A percentile compares a stretch with the other conserved stretches of the same genome.
Conservation (phyloP, 2,113 vertebrate genomes). For the Solea solea region DNA sequence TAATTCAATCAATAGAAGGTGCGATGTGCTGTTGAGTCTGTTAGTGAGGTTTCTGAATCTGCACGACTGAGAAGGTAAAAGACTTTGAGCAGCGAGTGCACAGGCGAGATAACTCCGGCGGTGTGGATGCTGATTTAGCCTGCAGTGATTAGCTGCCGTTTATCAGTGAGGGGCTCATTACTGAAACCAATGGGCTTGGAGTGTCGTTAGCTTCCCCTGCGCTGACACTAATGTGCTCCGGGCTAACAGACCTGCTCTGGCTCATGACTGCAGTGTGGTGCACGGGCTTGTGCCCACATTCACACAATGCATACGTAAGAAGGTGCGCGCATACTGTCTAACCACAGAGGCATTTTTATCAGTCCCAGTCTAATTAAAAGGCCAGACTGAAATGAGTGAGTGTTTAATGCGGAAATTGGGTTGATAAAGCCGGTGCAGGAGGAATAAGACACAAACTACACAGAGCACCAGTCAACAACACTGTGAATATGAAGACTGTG, state of each 20-base stretch:
- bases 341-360: conserved; percentile 77
- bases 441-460: conserved; percentile 32
- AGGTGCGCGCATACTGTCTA: neutral
- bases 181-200: conserved; percentile 62
- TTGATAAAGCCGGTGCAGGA: conserved; percentile 56
- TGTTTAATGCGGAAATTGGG: conserved; percentile 64
- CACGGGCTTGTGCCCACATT: neutral
- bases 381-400: conserved; percentile 64
- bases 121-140: conserved; percentile 57
- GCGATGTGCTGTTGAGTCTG: conserved; percentile 11
- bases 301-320: conserved; percentile 5
- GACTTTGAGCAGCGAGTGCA: conserved; percentile 63
- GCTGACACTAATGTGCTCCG: conserved; percentile 63
- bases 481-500: conserved; percentile 43
- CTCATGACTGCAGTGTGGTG: conserved; percentile 8
- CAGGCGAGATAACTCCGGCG: conserved; percentile 57
- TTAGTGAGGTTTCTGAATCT: conserved; percentile 17
- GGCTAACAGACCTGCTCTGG: conserved; percentile 54
- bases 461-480: conserved; percentile 5
- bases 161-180: conserved; percentile 76
- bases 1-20: conserved; percentile 16
- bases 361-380: conserved; percentile 80
- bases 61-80: conserved; percentile 37
- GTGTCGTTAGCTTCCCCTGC: conserved; percentile 71
- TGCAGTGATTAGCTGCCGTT: conserved; percentile 74